Base-by-base conservation (phyloP, 2,113 vertebrate genomes). In the Nestor notabilis region DNA sequence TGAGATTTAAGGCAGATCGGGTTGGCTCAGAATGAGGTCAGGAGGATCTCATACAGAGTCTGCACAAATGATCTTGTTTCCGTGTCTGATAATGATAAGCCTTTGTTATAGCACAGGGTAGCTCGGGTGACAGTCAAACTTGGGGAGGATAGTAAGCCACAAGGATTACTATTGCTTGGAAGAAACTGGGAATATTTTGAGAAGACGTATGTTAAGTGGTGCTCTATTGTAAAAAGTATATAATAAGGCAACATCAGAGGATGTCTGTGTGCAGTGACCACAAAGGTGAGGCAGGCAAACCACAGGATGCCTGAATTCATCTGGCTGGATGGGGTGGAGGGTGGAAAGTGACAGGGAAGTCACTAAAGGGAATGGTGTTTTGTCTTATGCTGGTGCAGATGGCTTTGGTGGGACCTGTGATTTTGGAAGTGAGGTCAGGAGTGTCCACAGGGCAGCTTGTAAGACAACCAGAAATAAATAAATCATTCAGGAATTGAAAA, bases 361-460 rank as follows among this genome's bases (percentile, higher is more conserved):
- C 0, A 0, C 37, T 43, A 46, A 63, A 43, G 28, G 78, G 49
- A 61, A 16, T 0, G 0, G 5, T 0, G 1, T n/a, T 85, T 65
- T 83, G 15, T 16, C 33, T 53, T 74, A 39, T 23, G 9, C 18
- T 63, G 9, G 3, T 49, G 28, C 0, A 2, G 25, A 14, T 47
- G 35, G 4, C 50, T 84, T 55, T 74, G 49, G 8, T 21, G n/a
- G 16, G 27, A 52, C 13, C 44, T 1, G 1, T 20, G 44, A 35
- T 25, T 81, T 63, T 52, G 35, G 27, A 79, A 80, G 29, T 17
- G 20, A 87, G 31, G 18, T 33, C 27, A 46, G 35, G 13, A 47
- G 15, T 37, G 20, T 44, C 43, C 56, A 47, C 35, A 56, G 28
- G 24, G 24, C 29, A 49, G 61, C 13, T 49, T 7, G 5, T 61